Percentiles rank a stretch among this genome's conserved stretches.
These are phyloP conservation scores for Zingel zingel DNA, from an alignment of 2,113 vertebrate genomes.

Conservation along the genomic window DNA sequence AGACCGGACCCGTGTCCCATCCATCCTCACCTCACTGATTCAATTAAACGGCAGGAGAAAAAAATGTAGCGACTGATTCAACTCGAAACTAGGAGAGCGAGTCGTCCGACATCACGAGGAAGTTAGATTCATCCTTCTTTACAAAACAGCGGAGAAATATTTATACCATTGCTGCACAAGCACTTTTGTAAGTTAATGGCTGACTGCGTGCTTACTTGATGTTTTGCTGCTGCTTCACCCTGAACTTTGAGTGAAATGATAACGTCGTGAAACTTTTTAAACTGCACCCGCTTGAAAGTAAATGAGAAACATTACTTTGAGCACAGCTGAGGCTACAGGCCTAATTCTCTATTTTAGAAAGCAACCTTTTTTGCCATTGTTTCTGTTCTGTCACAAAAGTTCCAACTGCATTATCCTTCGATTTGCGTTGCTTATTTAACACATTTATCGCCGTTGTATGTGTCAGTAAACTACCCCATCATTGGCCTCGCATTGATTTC, in stretches of 20 bases:
- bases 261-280: conserved; percentile 61
- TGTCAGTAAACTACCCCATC: conserved; percentile 7
- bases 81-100: conserved; percentile 55
- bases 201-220: conserved; percentile 75
- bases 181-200: conserved; percentile 77
- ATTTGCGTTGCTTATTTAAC: conserved; percentile 1
- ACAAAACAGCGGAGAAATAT: conserved; percentile 65
- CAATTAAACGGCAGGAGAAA: conserved; percentile 67
- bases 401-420: not conserved
- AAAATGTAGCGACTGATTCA: conserved; percentile 54
- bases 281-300: conserved; percentile 43
- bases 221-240: conserved; percentile 59
- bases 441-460: conserved; percentile 26
- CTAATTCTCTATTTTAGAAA: conserved; percentile 32
- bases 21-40: conserved; percentile 76
- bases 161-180: conserved; percentile 74
- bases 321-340: conserved; percentile 10
- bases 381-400: not conserved
- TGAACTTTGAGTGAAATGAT: conserved; percentile 74
- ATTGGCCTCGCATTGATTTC: conserved; percentile 11
- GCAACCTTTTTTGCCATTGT: conserved; percentile 29
- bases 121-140: conserved; percentile 67
- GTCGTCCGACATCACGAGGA: conserved; percentile 47
- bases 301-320: conserved; percentile 37
- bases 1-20: conserved; percentile 53